Conservation (phyloP, 2,888 invertebrate genomes). For the Ennomos quercinarius region DNA sequence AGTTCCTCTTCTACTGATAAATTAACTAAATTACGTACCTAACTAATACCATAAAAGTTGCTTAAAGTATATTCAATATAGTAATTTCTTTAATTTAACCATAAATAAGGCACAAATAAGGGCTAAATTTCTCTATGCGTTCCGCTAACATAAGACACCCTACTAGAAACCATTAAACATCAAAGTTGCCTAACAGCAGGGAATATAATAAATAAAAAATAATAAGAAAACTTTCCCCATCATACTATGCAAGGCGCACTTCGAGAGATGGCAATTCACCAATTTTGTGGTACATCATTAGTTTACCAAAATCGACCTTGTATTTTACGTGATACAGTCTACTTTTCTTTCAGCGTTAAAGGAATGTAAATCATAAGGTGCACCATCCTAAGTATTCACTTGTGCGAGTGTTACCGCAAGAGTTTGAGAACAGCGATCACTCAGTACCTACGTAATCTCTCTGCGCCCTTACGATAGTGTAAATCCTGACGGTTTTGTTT, state of each 20-base stretch:
- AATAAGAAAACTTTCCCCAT: conserved; percentile 84
- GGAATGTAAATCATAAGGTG: conserved; percentile 70
- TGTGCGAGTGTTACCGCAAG: conserved; percentile 61
- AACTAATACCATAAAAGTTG: too few species aligned
- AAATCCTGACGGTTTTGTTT: conserved; percentile 61
- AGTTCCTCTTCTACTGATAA: too few species aligned
- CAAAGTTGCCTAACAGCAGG: conserved; percentile 64
- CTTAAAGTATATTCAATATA: too few species aligned
- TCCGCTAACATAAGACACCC: conserved; percentile 21
- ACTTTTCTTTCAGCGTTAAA: conserved; percentile 48
- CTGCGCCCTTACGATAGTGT: conserved; percentile 62
- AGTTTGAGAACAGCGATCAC: conserved; percentile 82
- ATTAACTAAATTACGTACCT: too few species aligned
- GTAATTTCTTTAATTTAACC: too few species aligned
- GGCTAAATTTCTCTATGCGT: conserved; percentile 1
- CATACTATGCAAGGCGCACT: conserved; percentile 64
- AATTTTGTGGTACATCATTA: conserved; percentile 53
- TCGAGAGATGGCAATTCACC: conserved; percentile 65
- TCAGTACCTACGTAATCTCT: conserved; percentile 83
- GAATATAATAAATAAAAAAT: conserved; percentile 81
- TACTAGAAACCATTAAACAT: conserved; percentile 50
- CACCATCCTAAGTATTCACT: conserved; percentile 73
- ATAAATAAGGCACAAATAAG: too few species aligned
- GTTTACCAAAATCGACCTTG: conserved; percentile 52
- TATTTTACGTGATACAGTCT: conserved; percentile 38